These are phyloP conservation scores for Dioctria linearis DNA, from an alignment of 2,888 invertebrate genomes.

Conservation along the genomic window DNA sequence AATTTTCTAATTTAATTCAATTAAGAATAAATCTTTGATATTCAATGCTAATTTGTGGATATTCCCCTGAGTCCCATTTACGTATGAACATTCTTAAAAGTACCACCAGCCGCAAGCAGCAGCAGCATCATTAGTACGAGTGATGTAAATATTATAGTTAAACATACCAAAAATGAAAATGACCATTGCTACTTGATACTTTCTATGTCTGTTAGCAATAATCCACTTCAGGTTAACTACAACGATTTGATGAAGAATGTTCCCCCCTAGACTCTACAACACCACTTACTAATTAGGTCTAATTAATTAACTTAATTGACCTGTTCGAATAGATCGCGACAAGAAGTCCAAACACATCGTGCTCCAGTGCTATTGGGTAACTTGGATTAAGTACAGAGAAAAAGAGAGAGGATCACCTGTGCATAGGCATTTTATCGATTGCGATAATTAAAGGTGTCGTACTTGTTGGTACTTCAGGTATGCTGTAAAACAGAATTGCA, in stretches of 20 bases:
- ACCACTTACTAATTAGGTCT: slow-evolving; percentile 52
- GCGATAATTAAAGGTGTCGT: slow-evolving; percentile 55
- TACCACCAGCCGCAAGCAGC: not conserved
- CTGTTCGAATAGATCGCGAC: slow-evolving; percentile 54
- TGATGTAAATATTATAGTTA: not conserved
- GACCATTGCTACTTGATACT: slow-evolving; percentile 19
- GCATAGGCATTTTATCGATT: slow-evolving; percentile 53
- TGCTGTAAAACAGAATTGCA: slow-evolving; percentile 9
- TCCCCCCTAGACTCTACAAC: slow-evolving; percentile 43
- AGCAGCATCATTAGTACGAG: not conserved
- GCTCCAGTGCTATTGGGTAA: slow-evolving; percentile 37
- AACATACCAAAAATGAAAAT: slow-evolving; percentile 5
- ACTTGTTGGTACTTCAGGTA: slow-evolving; percentile 45
- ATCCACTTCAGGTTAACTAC: not conserved
- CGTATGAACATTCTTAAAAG: slow-evolving; percentile 1
- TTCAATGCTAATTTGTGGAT: slow-evolving; percentile 22
- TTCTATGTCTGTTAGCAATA: not conserved
- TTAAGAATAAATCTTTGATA: slow-evolving; percentile 22
- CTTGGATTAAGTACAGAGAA: not conserved
- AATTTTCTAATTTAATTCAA: slow-evolving; percentile 26
- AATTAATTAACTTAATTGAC: slow-evolving; percentile 55
- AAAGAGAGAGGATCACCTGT: slow-evolving; percentile 21
- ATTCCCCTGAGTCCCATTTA: not conserved
- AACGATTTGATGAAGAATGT: slow-evolving; percentile 36
- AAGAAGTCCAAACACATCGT: slow-evolving; percentile 49